These are phyloP conservation scores for Cosmorhoe ocellata DNA, from an alignment of 2,888 invertebrate genomes.

Conservation along the genomic window DNA sequence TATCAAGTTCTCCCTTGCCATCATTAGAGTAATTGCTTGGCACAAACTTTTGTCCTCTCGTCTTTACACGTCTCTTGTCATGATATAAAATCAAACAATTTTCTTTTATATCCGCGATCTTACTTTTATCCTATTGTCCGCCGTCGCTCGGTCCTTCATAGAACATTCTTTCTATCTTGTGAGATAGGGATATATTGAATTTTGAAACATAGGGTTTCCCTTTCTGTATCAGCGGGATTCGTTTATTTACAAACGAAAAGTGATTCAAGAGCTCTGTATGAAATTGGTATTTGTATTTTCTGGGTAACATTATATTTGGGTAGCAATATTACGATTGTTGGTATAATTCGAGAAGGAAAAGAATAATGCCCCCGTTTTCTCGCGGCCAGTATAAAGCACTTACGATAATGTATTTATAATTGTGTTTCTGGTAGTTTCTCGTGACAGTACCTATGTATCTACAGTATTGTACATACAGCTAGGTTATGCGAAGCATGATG, in stretches of 20 bases:
- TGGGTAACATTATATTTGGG: slow-evolving; percentile 24
- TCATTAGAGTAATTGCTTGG: slow-evolving; percentile 63
- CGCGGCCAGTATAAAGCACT: slow-evolving; percentile 60
- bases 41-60: slow-evolving; percentile 38
- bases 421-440: slow-evolving; percentile 65
- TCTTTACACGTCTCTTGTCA: slow-evolving; percentile 31
- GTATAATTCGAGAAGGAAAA: slow-evolving; percentile 32
- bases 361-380: slow-evolving; percentile 49
- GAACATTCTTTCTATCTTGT: slow-evolving; percentile 54
- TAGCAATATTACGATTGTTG: slow-evolving; percentile 21
- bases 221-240: slow-evolving; percentile 52
- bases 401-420: slow-evolving; percentile 78
- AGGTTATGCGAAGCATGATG: slow-evolving; percentile 25
- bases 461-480: slow-evolving; percentile 36
- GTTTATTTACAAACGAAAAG: slow-evolving; percentile 35
- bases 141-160: slow-evolving; percentile 49
- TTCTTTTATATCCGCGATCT: slow-evolving; percentile 70
- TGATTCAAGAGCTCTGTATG: slow-evolving; percentile 22
- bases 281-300: slow-evolving; percentile 29
- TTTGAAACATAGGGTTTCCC: slow-evolving; percentile 68
- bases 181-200: slow-evolving; percentile 72
- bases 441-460: slow-evolving; percentile 45
- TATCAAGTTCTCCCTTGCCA: slow-evolving; percentile 49
- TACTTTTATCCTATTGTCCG: slow-evolving; percentile 64
- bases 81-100: slow-evolving; percentile 60